A percentile compares a stretch with the other conserved stretches of the same genome.
Conservation (phyloP, 2,113 vertebrate genomes). For the Centropus unirufus region DNA sequence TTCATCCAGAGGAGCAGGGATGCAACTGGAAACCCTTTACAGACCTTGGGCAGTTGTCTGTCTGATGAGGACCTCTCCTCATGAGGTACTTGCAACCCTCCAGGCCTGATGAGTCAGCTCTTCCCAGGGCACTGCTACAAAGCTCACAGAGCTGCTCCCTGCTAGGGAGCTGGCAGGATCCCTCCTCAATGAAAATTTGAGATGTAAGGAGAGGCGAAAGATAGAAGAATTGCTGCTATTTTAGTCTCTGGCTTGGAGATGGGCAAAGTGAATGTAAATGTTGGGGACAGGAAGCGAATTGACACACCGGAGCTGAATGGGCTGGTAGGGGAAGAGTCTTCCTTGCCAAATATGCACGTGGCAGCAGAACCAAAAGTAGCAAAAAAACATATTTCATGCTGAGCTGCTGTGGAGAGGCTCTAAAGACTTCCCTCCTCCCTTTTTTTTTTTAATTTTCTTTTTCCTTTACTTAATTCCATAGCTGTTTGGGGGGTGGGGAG, state of each 20-base stretch:
- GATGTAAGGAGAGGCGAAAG: not conserved
- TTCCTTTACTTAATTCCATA: not conserved
- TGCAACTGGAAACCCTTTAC: not conserved
- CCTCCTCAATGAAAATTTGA: not conserved
- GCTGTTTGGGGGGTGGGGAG: rapidly evolving
- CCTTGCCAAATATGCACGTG: not conserved
- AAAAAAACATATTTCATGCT: not conserved
- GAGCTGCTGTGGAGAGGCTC: not conserved
- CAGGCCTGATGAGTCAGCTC: not conserved
- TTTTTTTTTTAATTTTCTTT: not conserved
- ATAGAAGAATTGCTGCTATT: not conserved
- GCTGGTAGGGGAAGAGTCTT: not conserved
- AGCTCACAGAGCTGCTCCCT: not conserved
- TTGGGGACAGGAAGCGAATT: not conserved
- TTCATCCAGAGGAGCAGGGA: not conserved
- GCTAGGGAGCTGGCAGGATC: not conserved
- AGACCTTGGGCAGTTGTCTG: not conserved
- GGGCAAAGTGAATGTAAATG: not conserved
- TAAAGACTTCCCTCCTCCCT: not conserved
- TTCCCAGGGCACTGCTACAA: not conserved
- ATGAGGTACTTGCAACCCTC: not conserved
- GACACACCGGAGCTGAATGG: not conserved
- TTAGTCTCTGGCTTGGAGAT: not conserved
- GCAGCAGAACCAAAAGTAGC: not conserved
- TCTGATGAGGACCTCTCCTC: not conserved